These are phyloP conservation scores for Troilus luridus DNA, from an alignment of 2,888 invertebrate species.

Conservation along the genomic window DNA sequence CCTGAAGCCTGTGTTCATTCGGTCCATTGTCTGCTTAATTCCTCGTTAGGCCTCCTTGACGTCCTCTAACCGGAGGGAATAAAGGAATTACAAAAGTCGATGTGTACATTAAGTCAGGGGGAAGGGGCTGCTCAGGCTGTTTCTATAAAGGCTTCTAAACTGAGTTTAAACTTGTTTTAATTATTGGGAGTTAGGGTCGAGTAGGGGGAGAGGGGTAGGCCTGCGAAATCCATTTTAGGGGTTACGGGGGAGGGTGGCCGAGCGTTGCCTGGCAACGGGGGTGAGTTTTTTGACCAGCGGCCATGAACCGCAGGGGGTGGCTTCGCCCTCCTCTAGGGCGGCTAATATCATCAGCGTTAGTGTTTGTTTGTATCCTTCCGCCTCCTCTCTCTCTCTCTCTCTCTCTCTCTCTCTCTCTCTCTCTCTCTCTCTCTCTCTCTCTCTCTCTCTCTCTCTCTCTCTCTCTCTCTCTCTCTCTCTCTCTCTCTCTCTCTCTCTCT, in stretches of 20 bases:
- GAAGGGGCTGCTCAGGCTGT: conserved; percentile 4
- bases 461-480: too few species aligned
- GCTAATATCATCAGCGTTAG: conserved; percentile 29
- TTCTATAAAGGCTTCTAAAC: conserved; percentile 54
- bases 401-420: background rate
- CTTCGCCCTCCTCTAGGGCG: background rate
- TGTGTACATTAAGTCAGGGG: conserved; percentile 33
- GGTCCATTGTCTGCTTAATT: conserved; percentile 4
- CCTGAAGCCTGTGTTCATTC: background rate
- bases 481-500: too few species aligned
- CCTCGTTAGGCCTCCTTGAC: conserved; percentile 3
- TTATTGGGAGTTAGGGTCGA: conserved; percentile 45
- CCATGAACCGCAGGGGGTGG: conserved; percentile 56
- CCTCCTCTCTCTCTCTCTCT: background rate
- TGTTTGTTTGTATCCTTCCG: conserved; percentile 24
- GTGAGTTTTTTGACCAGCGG: conserved; percentile 56
- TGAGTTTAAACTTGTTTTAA: conserved; percentile 58
- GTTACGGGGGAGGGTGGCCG: conserved; percentile 29
- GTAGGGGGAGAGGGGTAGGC: background rate
- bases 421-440: too few species aligned
- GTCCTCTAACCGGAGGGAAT: conserved; percentile 9
- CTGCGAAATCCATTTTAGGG: conserved; percentile 48
- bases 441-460: too few species aligned
- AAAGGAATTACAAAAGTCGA: conserved; percentile 13
- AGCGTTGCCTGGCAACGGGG: conserved; percentile 43